Conservation (phyloP, 2,797 vertebrate genomes). For the Distichodus sexfasciatus region DNA sequence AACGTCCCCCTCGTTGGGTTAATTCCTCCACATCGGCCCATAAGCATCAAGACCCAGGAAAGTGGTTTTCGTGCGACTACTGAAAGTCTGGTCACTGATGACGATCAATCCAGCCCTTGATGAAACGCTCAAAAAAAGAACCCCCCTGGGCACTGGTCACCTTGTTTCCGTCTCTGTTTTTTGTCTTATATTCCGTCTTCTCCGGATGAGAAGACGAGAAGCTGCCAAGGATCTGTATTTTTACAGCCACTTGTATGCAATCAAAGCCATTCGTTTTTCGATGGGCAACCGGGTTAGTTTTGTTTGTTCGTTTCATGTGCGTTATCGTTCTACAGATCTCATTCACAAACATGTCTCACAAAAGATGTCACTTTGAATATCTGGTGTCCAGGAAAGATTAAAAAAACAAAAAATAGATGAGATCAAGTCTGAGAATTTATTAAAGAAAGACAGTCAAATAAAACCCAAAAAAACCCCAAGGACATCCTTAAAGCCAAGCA, state of each 20-base stretch:
- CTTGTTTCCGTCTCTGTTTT: neutral
- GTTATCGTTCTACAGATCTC: neutral
- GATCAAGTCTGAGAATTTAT: conserved; percentile 14
- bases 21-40: neutral
- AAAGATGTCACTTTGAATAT: conserved; percentile 5
- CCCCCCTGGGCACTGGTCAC: neutral
- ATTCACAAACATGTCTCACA: neutral
- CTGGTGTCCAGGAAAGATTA: neutral
- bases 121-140: no score
- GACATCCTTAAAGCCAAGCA: conserved; percentile 14
- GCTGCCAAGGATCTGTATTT: neutral
- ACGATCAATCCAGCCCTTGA: neutral
- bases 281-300: neutral
- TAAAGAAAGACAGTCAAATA: conserved; percentile 11
- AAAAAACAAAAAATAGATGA: no score
- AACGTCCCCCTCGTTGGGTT: neutral
- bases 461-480: no score
- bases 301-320: neutral
- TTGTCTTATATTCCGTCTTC: neutral
- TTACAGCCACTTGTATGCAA: neutral
- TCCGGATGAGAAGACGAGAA: neutral
- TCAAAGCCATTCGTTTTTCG: neutral
- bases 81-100: neutral
- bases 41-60: neutral
- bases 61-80: neutral